phyloP scores from a whole-genome alignment of 2,888 invertebrate genomes.

The Noctua comes region DNA sequence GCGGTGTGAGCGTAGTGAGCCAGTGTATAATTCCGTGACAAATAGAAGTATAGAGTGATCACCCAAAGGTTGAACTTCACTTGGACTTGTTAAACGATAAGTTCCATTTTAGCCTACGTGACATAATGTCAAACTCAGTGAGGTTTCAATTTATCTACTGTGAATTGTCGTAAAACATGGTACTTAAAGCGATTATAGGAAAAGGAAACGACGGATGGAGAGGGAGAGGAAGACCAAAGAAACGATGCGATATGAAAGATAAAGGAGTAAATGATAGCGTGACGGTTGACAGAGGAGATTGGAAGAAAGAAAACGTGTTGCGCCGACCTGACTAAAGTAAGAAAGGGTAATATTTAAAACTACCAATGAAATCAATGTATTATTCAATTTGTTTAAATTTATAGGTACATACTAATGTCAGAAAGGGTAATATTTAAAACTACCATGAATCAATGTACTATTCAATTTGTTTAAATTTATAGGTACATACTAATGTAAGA shows the following conservation, averaged over 20 bases:
- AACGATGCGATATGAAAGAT: no score
- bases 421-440: no score
- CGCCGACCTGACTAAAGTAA: not conserved
- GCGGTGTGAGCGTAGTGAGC: not conserved
- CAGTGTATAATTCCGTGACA: not conserved
- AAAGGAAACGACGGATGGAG: no score
- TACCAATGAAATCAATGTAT: not conserved
- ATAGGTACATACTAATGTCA: no score
- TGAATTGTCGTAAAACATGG: not conserved
- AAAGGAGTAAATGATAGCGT: no score
- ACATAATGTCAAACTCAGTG: not conserved
- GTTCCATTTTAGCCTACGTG: not conserved
- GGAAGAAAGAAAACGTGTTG: no score
- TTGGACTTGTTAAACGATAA: not conserved
- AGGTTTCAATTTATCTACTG: not conserved
- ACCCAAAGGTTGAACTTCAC: not conserved
- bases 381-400: no score
- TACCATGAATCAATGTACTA: no score
- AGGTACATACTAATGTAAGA: no score
- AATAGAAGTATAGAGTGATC: not conserved
- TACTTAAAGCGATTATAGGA: not conserved
- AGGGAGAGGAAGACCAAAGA: no score
- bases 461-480: no score
- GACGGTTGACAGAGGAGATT: no score
- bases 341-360: not conserved